Conservation (phyloP, 1,140 invertebrate species). For the Tyrophagus putrescentiae region DNA sequence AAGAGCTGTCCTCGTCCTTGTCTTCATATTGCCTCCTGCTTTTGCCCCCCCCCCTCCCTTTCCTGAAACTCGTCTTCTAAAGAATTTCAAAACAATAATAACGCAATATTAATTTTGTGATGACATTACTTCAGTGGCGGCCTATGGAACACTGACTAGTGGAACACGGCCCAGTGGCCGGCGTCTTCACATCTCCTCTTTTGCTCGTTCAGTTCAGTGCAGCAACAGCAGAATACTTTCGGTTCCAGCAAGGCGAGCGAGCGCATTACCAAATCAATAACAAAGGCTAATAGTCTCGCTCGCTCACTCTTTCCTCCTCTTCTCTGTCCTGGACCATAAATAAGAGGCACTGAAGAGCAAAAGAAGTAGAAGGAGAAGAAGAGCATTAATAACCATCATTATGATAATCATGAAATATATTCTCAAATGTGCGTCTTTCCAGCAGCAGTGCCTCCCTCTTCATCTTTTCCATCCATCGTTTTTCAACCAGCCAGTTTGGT, state of each 20-base stretch:
- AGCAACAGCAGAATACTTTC: not conserved
- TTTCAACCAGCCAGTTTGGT: too few species aligned
- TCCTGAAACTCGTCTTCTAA: not conserved
- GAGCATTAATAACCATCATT: not conserved
- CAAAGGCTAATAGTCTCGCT: slow-evolving; percentile 13
- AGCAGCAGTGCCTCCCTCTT: too few species aligned
- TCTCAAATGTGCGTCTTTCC: not conserved
- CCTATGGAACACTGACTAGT: too few species aligned
- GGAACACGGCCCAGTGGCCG: too few species aligned
- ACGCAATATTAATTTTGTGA: slow-evolving; percentile 8
- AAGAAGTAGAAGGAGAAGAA: too few species aligned
- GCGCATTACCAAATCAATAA: slow-evolving; percentile 4
- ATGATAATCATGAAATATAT: slow-evolving; percentile 6
- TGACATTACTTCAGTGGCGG: not conserved
- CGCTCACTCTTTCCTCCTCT: not conserved
- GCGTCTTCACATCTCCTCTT: too few species aligned
- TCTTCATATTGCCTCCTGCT: not conserved
- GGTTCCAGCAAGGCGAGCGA: not conserved
- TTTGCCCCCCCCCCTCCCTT: not conserved
- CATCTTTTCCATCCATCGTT: too few species aligned
- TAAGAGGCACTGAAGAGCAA: not conserved
- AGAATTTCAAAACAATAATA: slow-evolving; percentile 16
- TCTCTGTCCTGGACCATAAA: not conserved
- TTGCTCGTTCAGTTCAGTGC: too few species aligned
- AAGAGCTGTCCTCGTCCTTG: not conserved